Base-by-base conservation (phyloP, 2,888 invertebrate species). In the Ceriagrion tenellum region DNA sequence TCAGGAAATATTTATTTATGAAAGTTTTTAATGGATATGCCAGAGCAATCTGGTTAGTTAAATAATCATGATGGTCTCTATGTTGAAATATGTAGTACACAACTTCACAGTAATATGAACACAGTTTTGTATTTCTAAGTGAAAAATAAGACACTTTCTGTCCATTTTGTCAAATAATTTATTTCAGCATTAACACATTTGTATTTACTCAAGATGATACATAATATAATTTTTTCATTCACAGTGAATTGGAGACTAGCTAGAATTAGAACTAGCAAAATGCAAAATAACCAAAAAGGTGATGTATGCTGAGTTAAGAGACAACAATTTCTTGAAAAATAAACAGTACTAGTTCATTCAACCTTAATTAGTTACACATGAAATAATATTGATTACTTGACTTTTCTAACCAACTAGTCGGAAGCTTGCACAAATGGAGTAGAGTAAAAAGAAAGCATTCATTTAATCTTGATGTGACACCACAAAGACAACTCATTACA, bases 311-410 rank as follows among this genome's bases (percentile, higher is more conserved):
- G 89, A 89, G 47, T 1, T 55, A 55, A 30, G 89, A 89, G 89
- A 89, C 89, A 89, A 89, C 89, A 89, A 35, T 89, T 88, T 89
- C 89, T 55, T 55, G 47, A 2, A 4, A 47, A 55, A 89, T 55
- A 23, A 16, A 23, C 8, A 20, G 26, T 89, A 2, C 26, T 55
- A 55, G 3, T 12, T 35, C 16, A 35, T 69, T 69, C n/a, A n/a
- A 47, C 69, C n/a, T 10, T n/a, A 35, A 35, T 3, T 81, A 35
- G 35, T 35, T 69, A 12, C 13, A 81, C 35, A 12, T 35, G 13
- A 23, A 81, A 35, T 16, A 16, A 13, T 81, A 26, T 20, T 20
- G 59, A 20, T 69, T n/a, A 47, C 26, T 2, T 35, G 30, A 35
- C 81, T 35, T 3, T 81, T 35, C 35, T 13, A n/a, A 81, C 81